Conservation (phyloP, 2,113 vertebrate genomes). For the Egretta garzetta region DNA sequence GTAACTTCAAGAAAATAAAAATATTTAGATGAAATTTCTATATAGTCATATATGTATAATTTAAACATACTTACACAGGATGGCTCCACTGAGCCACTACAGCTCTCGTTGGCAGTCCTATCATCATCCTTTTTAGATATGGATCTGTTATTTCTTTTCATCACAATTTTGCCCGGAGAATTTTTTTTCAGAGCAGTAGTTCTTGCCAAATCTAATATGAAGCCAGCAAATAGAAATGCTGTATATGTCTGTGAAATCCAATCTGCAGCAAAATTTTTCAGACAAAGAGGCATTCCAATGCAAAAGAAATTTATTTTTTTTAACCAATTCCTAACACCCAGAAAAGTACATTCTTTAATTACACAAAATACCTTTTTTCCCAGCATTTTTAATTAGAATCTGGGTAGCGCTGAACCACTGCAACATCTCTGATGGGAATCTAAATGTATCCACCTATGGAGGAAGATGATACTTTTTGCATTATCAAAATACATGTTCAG, state of each 20-base stretch:
- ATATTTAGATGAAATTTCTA: not conserved
- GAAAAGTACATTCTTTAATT: not conserved
- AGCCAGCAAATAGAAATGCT: not conserved
- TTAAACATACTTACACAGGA: not conserved
- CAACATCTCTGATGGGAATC: not conserved
- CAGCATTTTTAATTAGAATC: not conserved
- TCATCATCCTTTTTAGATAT: not conserved
- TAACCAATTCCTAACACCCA: not conserved
- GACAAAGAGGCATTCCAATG: not conserved
- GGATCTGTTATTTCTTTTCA: constrained; percentile 20
- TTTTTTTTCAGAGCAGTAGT: not conserved
- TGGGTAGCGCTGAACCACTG: not conserved
- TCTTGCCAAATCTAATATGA: not conserved
- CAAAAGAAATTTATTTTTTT: not conserved
- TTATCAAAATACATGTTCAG: not conserved
- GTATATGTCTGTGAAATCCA: not conserved
- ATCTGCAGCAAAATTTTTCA: not conserved
- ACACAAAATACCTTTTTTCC: not conserved
- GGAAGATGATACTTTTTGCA: not conserved
- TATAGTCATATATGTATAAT: not conserved
- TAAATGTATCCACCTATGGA: not conserved
- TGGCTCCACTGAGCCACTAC: constrained; percentile 19
- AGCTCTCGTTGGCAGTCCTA: not conserved
- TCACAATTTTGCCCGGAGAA: constrained; percentile 1
- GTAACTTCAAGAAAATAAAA: not conserved